Evolutionary conservation across 1,140 invertebrate species (phyloP).

Genomic region (Zophobas morio): DNA sequence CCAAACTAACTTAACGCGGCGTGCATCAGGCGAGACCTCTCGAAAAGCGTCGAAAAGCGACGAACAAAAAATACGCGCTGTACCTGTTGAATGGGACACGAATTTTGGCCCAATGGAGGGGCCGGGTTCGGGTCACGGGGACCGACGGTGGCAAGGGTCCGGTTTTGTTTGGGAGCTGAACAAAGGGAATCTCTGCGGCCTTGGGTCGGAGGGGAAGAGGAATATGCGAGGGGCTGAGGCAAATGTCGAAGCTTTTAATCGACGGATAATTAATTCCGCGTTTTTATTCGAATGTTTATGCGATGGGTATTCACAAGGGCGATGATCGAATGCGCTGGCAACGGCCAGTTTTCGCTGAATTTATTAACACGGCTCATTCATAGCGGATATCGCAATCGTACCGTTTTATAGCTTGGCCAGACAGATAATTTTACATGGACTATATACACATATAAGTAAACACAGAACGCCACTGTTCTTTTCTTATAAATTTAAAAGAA

Average conservation of each 20-base stretch:
- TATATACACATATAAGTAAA: no score
- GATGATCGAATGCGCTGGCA: no score
- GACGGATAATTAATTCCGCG: neutral
- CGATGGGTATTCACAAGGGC: no score
- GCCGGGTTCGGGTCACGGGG: slow-evolving; percentile 5
- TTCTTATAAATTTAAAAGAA: no score
- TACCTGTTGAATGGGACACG: slow-evolving; percentile 45
- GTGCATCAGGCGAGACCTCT: slow-evolving; percentile 46
- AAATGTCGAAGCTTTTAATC: neutral
- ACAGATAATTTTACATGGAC: no score
- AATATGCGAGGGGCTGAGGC: neutral
- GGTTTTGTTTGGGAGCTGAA: slow-evolving; percentile 24
- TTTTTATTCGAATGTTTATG: no score
- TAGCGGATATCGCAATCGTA: no score
- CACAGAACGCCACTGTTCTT: no score
- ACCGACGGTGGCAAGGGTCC: neutral
- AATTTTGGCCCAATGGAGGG: slow-evolving; percentile 18
- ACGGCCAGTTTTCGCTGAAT: no score
- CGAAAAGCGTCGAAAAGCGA: slow-evolving; percentile 49
- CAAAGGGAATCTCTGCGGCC: slow-evolving; percentile 13
- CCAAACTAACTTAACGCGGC: slow-evolving; percentile 51
- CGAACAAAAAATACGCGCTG: slow-evolving; percentile 49
- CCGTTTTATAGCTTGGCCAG: no score
- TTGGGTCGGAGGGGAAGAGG: neutral
- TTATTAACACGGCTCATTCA: no score